Evolutionary conservation across 2,888 invertebrate genomes (phyloP), one percentile per base, ranked within the genome.

Genomic region (Craniophora ligustri): DNA sequence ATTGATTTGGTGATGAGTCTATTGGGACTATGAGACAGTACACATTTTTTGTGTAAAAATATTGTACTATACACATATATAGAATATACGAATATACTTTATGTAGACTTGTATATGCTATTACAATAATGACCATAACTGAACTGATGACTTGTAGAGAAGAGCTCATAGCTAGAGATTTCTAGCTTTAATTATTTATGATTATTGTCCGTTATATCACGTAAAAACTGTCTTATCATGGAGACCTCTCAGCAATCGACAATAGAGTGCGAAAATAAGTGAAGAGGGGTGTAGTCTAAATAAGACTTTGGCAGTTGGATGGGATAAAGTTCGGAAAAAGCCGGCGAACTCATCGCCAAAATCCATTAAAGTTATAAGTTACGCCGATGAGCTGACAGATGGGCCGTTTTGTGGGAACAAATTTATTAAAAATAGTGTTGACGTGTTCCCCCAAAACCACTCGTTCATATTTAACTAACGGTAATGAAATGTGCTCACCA

Each of bases 341-440:
- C 4, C n/a, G 1, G 35, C 14, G 4, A 57, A 40, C 39, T 61
- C 39, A 65, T 57, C 34, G 39, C 16, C 13, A 21, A 19, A 28
- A 30, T 23, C 31, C 26, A 26, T 58, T 58, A 40, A 58, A 49
- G 49, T 58, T 64, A 65, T 40, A 50, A 65, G 49, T 34, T 35
- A 50, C 50, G 26, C 14, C 45, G 41, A 50, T 42, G 70, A 66
- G 40, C 48, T 50, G 50, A 50, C 61, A 51, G 42, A 46, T 53
- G 54, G 67, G 42, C 48, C 56, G 60, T 61, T 68, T 48, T 53
- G 63, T 56, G 54, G 50, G 32, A 18, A 14, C 48, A 54, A 56
- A 46, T 65, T 65, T 73, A 67, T 64, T 57, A 67, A 61, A 55
- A 42, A 46, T 68, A 68, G 63, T 57, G 63, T 44, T 47, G 59